Conservation (phyloP, 2,888 invertebrate species). For the Hymenopus coronatus region DNA sequence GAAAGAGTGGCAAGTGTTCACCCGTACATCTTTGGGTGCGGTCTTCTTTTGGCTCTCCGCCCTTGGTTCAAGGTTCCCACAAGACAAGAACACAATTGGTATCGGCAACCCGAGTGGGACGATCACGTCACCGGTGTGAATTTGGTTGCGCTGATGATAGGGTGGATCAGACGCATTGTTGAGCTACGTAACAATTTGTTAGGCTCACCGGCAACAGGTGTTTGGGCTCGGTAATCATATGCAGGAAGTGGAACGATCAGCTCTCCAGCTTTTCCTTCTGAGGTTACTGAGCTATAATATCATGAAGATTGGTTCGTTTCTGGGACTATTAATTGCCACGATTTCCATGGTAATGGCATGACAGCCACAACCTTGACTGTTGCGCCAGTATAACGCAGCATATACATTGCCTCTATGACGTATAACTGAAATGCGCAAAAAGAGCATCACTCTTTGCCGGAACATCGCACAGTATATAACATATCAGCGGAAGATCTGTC, state of each 20-base stretch:
- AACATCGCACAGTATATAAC: no score
- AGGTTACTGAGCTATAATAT: neutral
- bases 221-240: neutral
- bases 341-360: no score
- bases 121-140: neutral
- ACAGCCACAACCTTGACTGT: no score
- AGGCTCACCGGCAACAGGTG: neutral
- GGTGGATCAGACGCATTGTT: neutral
- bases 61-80: neutral
- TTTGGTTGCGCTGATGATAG: neutral
- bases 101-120: neutral
- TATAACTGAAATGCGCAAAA: no score
- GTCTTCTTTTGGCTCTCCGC: neutral
- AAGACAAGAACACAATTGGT: neutral
- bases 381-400: no score
- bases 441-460: no score
- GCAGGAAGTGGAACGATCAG: neutral
- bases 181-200: neutral
- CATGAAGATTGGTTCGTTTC: no score
- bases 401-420: no score
- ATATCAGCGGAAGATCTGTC: no score
- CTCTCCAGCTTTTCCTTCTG: neutral
- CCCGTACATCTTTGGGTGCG: neutral
- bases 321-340: no score
- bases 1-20: neutral